A percentile compares a stretch with the other conserved stretches of the same genome.
These are phyloP conservation scores for Eutolmus rufibarbis DNA, from an alignment of 2,888 invertebrate species.

Conservation along the genomic window DNA sequence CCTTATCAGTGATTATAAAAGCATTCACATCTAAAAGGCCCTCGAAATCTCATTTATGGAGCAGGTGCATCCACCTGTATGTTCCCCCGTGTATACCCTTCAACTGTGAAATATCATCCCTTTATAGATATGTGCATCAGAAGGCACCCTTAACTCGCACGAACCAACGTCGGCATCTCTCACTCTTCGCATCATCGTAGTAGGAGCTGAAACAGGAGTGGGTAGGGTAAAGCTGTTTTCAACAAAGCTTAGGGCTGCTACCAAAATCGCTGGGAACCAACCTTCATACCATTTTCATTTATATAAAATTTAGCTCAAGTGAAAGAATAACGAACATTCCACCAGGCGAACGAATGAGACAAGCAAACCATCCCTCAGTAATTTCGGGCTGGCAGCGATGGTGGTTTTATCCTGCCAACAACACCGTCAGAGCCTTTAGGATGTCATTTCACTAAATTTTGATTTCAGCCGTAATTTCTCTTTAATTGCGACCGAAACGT, in stretches of 20 bases:
- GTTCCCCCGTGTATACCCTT: neutral
- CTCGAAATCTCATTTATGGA: conserved; percentile 9
- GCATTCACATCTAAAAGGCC: conserved; percentile 25
- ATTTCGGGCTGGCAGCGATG: neutral
- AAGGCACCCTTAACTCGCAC: neutral
- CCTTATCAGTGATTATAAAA: conserved; percentile 23
- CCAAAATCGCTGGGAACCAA: neutral
- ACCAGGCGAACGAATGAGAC: neutral
- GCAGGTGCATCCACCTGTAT: neutral
- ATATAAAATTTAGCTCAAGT: conserved; percentile 12
- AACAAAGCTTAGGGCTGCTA: conserved; percentile 18
- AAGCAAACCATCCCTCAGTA: neutral
- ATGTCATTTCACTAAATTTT: conserved; percentile 35
- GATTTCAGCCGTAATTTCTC: conserved; percentile 32
- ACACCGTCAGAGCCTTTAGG: neutral
- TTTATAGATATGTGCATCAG: neutral
- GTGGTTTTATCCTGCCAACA: conserved; percentile 9
- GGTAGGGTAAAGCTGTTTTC: neutral
- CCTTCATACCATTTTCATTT: conserved; percentile 13
- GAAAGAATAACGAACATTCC: neutral
- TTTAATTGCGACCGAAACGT: conserved; percentile 29
- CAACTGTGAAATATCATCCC: neutral
- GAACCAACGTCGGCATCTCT: neutral
- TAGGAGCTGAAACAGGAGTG: neutral
- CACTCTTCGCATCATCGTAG: neutral